Evolutionary conservation across 2,113 vertebrate species (phyloP).

Genomic region (Cololabis saira): DNA sequence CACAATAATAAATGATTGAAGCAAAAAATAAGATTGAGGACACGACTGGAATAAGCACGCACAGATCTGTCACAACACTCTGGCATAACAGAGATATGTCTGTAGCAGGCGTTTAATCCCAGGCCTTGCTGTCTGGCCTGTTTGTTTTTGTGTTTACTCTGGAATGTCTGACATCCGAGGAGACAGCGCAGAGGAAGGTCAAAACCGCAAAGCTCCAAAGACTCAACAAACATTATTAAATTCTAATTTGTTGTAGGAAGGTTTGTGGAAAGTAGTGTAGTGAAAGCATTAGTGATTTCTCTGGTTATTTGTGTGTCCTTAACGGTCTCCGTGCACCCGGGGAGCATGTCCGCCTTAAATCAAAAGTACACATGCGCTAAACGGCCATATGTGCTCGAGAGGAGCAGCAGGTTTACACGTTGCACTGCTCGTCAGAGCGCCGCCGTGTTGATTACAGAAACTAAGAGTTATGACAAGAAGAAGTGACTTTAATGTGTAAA

Average conservation of each 20-base stretch:
- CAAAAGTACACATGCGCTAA: constrained; percentile 25
- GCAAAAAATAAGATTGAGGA: too few relatives aligned
- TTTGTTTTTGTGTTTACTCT: constrained; percentile 77
- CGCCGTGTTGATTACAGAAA: too few relatives aligned
- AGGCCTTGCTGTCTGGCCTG: constrained; percentile 38
- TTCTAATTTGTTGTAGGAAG: constrained; percentile 70
- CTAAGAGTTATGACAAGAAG: too few relatives aligned
- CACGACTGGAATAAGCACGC: not conserved
- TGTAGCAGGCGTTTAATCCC: constrained; percentile 39
- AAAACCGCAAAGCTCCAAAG: constrained; percentile 49
- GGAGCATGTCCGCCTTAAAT: constrained; percentile 16
- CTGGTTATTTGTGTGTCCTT: constrained; percentile 38
- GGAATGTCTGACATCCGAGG: constrained; percentile 68
- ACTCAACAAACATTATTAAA: constrained; percentile 70
- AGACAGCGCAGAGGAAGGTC: constrained; percentile 47
- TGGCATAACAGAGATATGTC: constrained; percentile 33
- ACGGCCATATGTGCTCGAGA: not conserved
- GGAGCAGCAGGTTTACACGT: constrained; percentile 1
- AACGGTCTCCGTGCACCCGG: constrained; percentile 8
- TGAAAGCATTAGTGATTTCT: constrained; percentile 47
- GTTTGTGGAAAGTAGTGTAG: constrained; percentile 40
- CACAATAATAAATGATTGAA: too few relatives aligned
- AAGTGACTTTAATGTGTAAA: too few relatives aligned
- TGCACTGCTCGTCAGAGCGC: too few relatives aligned
- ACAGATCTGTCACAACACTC: constrained; percentile 5